Evolutionary conservation across 2,797 vertebrate species (phyloP), one percentile per base, ranked within the genome.

Genomic region (Cichlasoma orientale): DNA sequence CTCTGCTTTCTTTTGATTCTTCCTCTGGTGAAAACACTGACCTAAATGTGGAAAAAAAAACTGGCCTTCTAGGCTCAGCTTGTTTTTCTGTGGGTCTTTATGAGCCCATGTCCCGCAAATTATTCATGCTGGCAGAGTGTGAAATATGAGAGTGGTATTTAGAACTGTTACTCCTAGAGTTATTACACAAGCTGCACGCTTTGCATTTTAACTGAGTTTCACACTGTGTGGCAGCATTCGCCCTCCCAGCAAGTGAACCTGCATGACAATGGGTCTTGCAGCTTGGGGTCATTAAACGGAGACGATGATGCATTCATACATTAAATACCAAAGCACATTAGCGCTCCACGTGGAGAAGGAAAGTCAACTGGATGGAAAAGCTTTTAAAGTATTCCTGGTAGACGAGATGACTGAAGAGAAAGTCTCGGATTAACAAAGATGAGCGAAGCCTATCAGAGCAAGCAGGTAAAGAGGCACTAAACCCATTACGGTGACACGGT

Each of bases 401-500:
- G 16, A 23, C 36, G 76, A 58, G 11, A 21, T 2, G 23, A 14
- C 12, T 7, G 11, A 25, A 75, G 41, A 70, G 31, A 83, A 56
- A 29, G 79, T 75, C 33, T 75, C 75, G 82, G 68, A 80, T 82
- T 75, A 83, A 86, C 79, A 84, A 75, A 50, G 29, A 76, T 77
- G 23, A 63, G 13, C 3, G 77, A 78, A 85, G 79, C 3, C 68
- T 59, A 50, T 78, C 59, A 79, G 6, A 82, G 50, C 2, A 3
- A 79, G 58, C 38, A 71, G 5, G 56, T 83, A 33, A 80, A 69
- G 52, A 58, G 21, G 25, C 1, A 23, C 19, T 68, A 38, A 87
- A 80, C 47, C 52, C 11, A 61, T 88, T 78, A 82, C 69, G 18
- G 33, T 27, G 38, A 73, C 12, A 38, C 38, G 44, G 18, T n/a